Conservation (phyloP, 1,140 invertebrate species). For the Orius insidiosus region DNA sequence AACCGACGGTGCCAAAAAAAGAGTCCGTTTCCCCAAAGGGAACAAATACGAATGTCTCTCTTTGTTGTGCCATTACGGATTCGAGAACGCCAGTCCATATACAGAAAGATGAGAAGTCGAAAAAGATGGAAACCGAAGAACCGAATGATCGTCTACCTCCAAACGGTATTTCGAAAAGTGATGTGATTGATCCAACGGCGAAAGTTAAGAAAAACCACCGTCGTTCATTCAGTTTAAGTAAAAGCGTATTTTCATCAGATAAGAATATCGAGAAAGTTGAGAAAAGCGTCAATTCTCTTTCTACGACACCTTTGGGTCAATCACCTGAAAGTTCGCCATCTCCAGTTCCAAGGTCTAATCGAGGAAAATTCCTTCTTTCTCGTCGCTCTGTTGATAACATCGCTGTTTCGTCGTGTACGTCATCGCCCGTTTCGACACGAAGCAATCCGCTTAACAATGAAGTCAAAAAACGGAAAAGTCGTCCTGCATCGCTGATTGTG, state of each 20-base stretch:
- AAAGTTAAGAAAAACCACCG: not conserved
- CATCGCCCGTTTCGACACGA: constrained; percentile 15
- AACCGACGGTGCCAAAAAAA: not conserved
- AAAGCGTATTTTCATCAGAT: constrained; percentile 3
- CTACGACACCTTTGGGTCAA: not conserved
- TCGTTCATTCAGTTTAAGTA: not conserved
- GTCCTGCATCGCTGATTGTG: constrained; percentile 16
- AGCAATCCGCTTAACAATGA: constrained; percentile 6
- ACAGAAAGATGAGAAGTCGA: constrained; percentile 9
- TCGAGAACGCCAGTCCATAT: constrained; percentile 14
- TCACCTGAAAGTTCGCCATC: constrained; percentile 9
- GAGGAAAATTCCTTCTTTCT: constrained; percentile 11
- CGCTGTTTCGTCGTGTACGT: constrained; percentile 17
- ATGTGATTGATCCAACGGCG: constrained; percentile 2
- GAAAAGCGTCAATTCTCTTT: not conserved
- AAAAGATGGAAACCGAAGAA: constrained; percentile 21
- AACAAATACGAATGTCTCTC: constrained; percentile 18
- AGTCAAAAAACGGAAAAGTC: constrained; percentile 14
- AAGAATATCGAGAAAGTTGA: constrained; percentile 7
- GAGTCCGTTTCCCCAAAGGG: not conserved
- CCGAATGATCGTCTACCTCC: constrained; percentile 22
- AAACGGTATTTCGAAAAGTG: constrained; percentile 11
- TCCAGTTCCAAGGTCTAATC: constrained; percentile 4
- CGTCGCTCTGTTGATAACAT: constrained; percentile 20
- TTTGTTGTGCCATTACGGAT: constrained; percentile 22